These are phyloP conservation scores for Steromphala cineraria DNA, from an alignment of 2,888 invertebrate genomes.

Conservation along the genomic window DNA sequence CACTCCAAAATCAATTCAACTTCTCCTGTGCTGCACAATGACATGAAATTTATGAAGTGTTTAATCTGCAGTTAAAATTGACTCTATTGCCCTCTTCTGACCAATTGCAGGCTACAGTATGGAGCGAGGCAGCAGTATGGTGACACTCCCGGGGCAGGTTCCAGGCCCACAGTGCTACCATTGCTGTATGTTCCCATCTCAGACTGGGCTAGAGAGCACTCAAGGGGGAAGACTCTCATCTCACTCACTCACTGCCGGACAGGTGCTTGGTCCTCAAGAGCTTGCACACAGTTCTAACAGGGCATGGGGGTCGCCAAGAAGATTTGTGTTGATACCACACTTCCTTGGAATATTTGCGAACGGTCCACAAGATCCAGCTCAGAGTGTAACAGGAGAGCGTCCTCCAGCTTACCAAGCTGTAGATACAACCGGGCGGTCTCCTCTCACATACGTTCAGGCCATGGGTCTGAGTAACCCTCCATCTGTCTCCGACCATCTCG, in stretches of 20 bases:
- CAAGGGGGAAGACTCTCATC: background rate
- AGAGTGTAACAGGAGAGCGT: background rate
- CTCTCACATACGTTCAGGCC: conserved; percentile 8
- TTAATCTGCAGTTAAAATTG: too few relatives aligned
- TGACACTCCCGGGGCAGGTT: background rate
- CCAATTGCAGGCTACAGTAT: too few relatives aligned
- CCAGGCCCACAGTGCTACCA: background rate
- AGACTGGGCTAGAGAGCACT: background rate
- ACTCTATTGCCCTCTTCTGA: too few relatives aligned
- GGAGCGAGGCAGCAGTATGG: background rate
- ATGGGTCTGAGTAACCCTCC: background rate
- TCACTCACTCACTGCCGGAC: background rate
- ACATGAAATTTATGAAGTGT: too few relatives aligned
- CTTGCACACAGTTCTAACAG: background rate
- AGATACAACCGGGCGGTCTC: background rate
- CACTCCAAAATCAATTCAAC: too few relatives aligned
- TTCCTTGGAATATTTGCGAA: conserved; percentile 1
- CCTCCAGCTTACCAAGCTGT: conserved; percentile 21
- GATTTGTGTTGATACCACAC: conserved; percentile 16
- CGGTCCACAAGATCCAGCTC: background rate
- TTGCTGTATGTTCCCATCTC: background rate
- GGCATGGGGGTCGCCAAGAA: background rate
- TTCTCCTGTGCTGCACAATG: too few relatives aligned
- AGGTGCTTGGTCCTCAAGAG: background rate
- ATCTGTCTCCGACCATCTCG: background rate